phyloP scores from a whole-genome alignment of 2,888 invertebrate species.

The Scrobipalpa atriplicella region DNA sequence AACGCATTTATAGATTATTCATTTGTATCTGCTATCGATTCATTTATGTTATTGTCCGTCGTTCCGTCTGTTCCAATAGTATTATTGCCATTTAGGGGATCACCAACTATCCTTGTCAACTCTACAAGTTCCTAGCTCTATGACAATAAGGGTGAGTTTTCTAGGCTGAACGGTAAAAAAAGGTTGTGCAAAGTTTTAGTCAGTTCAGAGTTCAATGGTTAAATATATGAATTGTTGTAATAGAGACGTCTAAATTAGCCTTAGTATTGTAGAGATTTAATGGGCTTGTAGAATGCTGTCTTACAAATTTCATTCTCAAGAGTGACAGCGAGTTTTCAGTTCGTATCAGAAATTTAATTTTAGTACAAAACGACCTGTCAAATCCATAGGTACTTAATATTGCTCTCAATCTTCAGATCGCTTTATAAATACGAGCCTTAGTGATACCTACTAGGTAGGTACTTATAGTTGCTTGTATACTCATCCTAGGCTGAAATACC shows the following conservation, averaged over 20 bases:
- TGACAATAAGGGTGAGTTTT: slow-evolving; percentile 9
- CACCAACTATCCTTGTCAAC: slow-evolving; percentile 42
- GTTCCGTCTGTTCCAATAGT: slow-evolving; percentile 64
- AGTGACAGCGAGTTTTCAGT: too few relatives aligned
- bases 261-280: background rate
- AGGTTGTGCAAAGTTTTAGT: background rate
- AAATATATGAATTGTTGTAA: slow-evolving; percentile 2
- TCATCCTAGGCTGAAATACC: too few relatives aligned
- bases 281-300: too few relatives aligned
- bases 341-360: too few relatives aligned
- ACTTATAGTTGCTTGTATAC: too few relatives aligned
- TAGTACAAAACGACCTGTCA: too few relatives aligned
- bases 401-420: too few relatives aligned
- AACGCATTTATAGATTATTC: slow-evolving; percentile 81
- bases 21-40: slow-evolving; percentile 79
- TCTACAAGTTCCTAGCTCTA: slow-evolving; percentile 13
- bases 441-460: too few relatives aligned
- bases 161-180: background rate
- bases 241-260: background rate
- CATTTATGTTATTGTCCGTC: slow-evolving; percentile 76
- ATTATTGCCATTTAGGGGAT: slow-evolving; percentile 68
- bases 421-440: too few relatives aligned
- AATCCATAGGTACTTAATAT: too few relatives aligned
- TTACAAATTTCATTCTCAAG: too few relatives aligned
- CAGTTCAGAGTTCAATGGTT: slow-evolving; percentile 14